Base-by-base conservation (phyloP, 2,797 vertebrate genomes). In the Onychomys torridus region DNA sequence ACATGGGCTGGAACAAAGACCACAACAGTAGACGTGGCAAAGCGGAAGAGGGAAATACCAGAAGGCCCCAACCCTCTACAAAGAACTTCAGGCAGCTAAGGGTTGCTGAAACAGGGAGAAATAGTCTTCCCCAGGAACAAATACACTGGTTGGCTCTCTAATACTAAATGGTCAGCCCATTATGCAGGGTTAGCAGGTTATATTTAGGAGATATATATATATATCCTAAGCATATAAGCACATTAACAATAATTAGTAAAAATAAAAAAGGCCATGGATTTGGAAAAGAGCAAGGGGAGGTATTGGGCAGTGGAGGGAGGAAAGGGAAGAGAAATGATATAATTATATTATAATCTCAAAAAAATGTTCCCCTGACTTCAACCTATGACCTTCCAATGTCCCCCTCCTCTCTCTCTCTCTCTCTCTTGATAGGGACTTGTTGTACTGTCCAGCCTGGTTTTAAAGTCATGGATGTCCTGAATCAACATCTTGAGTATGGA, bases 371-470 rank as follows among this genome's bases (percentile, higher is more conserved):
- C 23, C 57, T 83, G 25, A 61, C 57, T 83, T 40, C 25, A 61
- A 82, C 27, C 55, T 29, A 83, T 7, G 12, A 27, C 55, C 13
- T 25, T 82, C 37, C n/a, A 57, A 13, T 5, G 6, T 8, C 25
- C 4, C 17, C 17, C 13, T 13, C 4, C 49, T 10, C 11, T 0
- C 14, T 4, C 55, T n/a, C 23, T 6, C 79, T 14, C 2, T 16
- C 43, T 73, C 23, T 90, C 49, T 79, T 55, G 17, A 21, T 79
- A 55, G 49, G 16, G 4, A 34, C 29, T 49, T 77, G 6, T 0
- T 27, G 27, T 49, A 43, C 43, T 32, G 27, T 49, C 25, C 17
- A 78, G 46, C 34, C 32, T 52, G 27, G 52, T 78, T 81, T 81
- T 81, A 81, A 57, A 81, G 21, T 13, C 19, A 81, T 59, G 21